Base-by-base conservation (phyloP, 2,888 invertebrate species). In the Deroplatys truncata region DNA sequence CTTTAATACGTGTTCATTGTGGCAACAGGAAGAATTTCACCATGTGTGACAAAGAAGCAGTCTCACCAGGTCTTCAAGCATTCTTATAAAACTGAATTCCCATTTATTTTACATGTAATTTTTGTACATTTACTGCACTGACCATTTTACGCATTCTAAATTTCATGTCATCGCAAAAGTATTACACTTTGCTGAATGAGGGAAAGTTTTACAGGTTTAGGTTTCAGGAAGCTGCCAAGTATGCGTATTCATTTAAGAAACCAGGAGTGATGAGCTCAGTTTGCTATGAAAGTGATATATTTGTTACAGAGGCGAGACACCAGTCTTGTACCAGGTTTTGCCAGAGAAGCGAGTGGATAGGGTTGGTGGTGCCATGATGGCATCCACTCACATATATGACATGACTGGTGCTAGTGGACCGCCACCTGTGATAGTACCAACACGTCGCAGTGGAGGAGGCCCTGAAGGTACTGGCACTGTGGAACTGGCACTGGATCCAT, bases 351-450 rank as follows among this genome's bases (percentile, higher is more conserved):
- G 98, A 91, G 96, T 97, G 49, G 99, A 99, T 90, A 96, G 98
- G 88, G 96, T 99, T 89, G 97, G 97, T 1, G 97, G 97, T 89
- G 95, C 97, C 0, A 99, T 99, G 99, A 99, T 99, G 98, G 99
- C 97, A 5, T 99, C 99, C 85, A 98, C 98, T 0, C 99, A 99
- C 93, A 98, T 99, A 0, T 99, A 99, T 93, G 99, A 99, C 93
- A 96, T 99, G 94, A 96, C 97, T 83, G 95, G 95, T 35, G 96
- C 96, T 15, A 95, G 92, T 72, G 95, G 94, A 85, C 90, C 91
- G 83, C 90, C 91, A 29, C 89, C 88, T 25, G 86, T 72, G 5
- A 88, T 84, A 35, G 88, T 88, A 89, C 94, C 95, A 10, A 94
- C 95, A 43, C 88, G 91, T 20, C 88, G 90, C 35, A 89, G 83